Evolutionary conservation across 2,797 vertebrate species (phyloP).

Genomic region (Falco peregrinus): DNA sequence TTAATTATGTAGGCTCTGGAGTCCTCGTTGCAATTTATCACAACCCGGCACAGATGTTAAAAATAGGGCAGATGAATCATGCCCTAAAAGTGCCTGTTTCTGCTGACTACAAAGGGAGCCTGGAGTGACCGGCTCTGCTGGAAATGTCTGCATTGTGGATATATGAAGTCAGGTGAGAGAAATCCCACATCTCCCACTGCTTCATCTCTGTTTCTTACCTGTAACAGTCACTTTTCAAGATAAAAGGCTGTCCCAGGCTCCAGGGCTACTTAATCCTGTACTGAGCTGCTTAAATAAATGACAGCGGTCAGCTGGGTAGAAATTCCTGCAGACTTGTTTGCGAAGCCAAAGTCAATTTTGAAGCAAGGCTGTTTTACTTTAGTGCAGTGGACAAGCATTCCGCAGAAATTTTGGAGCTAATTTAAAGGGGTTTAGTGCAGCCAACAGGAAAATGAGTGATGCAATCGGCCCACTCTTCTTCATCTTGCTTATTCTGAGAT

Average conservation of each 20-base stretch:
- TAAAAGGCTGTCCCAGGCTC: background rate
- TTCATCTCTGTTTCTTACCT: background rate
- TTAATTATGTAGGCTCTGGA: background rate
- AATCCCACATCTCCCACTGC: background rate
- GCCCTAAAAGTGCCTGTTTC: conserved; percentile 29
- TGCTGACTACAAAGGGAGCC: conserved; percentile 53
- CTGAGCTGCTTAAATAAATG: conserved; percentile 28
- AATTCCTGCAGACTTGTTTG: conserved; percentile 15
- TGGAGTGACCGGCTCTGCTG: background rate
- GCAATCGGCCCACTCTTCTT: background rate
- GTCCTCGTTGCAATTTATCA: conserved; percentile 7
- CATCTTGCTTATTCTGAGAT: background rate
- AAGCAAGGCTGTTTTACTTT: background rate
- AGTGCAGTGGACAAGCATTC: background rate
- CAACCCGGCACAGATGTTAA: background rate
- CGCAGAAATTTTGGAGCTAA: conserved; percentile 4
- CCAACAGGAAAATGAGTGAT: conserved; percentile 12
- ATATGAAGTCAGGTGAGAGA: conserved; percentile 49
- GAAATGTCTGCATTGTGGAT: conserved; percentile 3
- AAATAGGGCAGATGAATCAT: conserved; percentile 65
- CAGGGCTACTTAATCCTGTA: background rate
- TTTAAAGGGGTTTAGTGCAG: conserved; percentile 18
- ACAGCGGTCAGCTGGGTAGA: background rate
- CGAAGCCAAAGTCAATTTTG: conserved; percentile 26
- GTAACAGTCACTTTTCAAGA: conserved; percentile 7